These are phyloP conservation scores for Temnopleurus reevesii DNA, from an alignment of 53 echinoderm and acorn worm genomes.

Conservation along the genomic window DNA sequence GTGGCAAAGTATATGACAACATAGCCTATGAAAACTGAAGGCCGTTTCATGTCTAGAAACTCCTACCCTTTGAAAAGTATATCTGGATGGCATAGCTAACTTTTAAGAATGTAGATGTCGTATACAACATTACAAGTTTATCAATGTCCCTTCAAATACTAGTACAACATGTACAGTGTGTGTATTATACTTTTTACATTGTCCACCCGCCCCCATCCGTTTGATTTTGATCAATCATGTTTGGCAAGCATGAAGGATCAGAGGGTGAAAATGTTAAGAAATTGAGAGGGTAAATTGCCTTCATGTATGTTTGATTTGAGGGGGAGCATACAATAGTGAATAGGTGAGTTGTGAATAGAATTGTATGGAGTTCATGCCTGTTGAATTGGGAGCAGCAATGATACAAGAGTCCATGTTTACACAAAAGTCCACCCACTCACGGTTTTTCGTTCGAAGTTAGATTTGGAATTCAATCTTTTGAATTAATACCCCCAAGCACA, in stretches of 20 bases:
- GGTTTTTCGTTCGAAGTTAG: not conserved
- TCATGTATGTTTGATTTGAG: not conserved
- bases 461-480: not conserved
- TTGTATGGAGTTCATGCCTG: not conserved
- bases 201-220: no score
- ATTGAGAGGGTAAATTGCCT: not conserved
- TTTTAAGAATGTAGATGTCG: no score
- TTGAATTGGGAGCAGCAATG: not conserved
- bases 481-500: not conserved
- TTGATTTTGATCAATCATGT: not conserved
- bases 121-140: no score
- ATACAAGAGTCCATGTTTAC: not conserved
- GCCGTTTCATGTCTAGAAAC: no score
- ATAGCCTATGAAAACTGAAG: no score
- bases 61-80: no score
- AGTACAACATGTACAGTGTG: no score
- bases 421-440: not conserved
- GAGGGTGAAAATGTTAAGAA: not conserved
- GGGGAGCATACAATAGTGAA: not conserved
- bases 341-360: not conserved
- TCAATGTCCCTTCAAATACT: no score
- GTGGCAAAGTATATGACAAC: no score
- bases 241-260: not conserved
- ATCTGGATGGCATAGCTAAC: no score
- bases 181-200: no score